Evolutionary conservation across 2,888 invertebrate species (phyloP), one percentile per base, ranked within the genome.

Genomic region (Rhyacophila evoluta): DNA sequence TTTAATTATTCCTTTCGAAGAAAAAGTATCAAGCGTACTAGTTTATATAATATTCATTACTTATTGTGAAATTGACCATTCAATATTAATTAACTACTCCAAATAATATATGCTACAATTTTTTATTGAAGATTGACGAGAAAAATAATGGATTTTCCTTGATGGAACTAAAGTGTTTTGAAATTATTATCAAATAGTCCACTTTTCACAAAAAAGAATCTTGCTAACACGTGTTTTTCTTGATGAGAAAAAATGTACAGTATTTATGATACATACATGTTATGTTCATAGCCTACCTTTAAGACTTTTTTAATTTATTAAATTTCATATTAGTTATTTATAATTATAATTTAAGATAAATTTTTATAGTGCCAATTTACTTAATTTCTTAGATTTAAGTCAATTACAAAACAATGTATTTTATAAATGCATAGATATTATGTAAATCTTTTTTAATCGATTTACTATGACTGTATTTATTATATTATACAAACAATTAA

Each of bases 331-430:
- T 55, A 55, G 55, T 55, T 55, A 55, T 55, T 71, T 76, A 76
- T 33, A 75, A 55, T 41, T 55, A 29, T 29, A 2, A 10, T 69
- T 69, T 69, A 29, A 69, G 69, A 33, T 69, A 69, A 15, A 72
- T 25, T 72, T 36, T 72, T 36, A 39, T 73, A 75, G 81, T 81
- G 81, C 81, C 81, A 81, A 81, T 79, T 75, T 81, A 81, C 81
- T 81, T 81, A 81, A 81, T 38, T 67, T 72, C 28, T 70, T 70
- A 36, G 15, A 55, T 19, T 2, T 55, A 55, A 55, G 55, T 2
- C n/a, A 11, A 25, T 77, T 36, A 36, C 41, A 75, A 69, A 68
- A 36, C 36, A 69, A 41, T 77, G 77, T 77, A 77, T 77, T 77
- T 77, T 77, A 77, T 77, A 77, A 77, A 77, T 77, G 71, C 77